Evolutionary conservation across 1,140 invertebrate genomes (phyloP).

Genomic region (Caenorhabditis briggsae): DNA sequence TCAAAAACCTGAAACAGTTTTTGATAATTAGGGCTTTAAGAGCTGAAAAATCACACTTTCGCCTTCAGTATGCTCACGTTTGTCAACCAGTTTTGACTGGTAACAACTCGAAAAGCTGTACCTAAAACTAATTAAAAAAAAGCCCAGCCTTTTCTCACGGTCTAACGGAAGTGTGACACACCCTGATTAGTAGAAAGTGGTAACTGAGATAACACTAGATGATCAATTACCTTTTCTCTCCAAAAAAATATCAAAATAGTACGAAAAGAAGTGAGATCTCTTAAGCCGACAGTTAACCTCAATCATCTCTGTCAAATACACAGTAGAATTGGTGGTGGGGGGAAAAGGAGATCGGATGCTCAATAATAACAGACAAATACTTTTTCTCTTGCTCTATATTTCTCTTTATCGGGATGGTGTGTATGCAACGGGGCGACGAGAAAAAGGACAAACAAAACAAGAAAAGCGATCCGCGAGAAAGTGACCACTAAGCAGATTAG

Average conservation of each 20-base stretch:
- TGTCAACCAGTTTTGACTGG: no score
- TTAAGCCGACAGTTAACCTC: conserved; percentile 15
- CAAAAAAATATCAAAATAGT: neutral
- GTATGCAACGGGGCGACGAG: conserved; percentile 7
- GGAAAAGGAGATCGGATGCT: conserved; percentile 5
- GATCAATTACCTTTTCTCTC: neutral
- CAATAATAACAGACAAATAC: conserved; percentile 26
- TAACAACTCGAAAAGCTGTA: no score
- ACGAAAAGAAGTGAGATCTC: neutral
- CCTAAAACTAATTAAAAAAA: no score
- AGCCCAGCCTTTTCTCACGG: no score
- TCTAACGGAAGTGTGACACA: no score
- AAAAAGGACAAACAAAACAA: conserved; percentile 47
- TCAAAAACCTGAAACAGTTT: no score
- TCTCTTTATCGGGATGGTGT: neutral
- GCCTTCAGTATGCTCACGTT: no score
- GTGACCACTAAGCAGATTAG: conserved; percentile 52
- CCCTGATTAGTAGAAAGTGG: no score
- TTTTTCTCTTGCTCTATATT: neutral
- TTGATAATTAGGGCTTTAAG: no score
- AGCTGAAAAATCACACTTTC: no score
- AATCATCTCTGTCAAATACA: conserved; percentile 29
- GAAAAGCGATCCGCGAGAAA: conserved; percentile 55
- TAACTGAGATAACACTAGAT: neutral
- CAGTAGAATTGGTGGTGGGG: neutral